Base-by-base conservation (phyloP, 2,797 vertebrate species). In the Simalia tracyae region DNA sequence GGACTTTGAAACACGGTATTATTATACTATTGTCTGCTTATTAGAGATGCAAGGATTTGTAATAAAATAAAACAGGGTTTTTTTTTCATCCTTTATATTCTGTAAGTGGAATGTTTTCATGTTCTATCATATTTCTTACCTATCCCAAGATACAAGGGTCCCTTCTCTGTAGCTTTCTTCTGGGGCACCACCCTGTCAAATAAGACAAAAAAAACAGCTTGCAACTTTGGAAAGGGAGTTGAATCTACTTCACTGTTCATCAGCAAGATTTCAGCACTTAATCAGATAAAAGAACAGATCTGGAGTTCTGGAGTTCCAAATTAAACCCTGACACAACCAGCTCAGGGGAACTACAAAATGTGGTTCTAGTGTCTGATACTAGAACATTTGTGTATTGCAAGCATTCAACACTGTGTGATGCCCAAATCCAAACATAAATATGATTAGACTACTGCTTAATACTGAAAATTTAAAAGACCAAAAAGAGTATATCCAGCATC, bases 121-220 rank as follows among this genome's bases (percentile, higher is more conserved):
- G 31, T 50, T n/a, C 92, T 92, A 64, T 59, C 94, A 57, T 0
- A 90, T 68, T 90, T 72, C 76, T 81, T 97, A 99, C 99, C 97
- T 98, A 88, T 97, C 97, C 97, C 98, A 98, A 89, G 97, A 96
- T 64, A 98, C 96, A 89, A 96, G 95, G 91, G 96, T 96, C 97
- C 97, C 97, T 97, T 98, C 98, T 96, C 97, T 98, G 91, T 96
- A 97, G 89, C 84, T 93, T 22, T 99, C 98, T 59, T 99, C 99
- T 93, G 98, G 96, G 96, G 97, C 98, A 89, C 98, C 98, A 92
- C 97, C 98, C 99, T 99, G 97, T 85, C 92, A 12, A 60, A 95
- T 93, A 63, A 93, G 94, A 92, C 91, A 95, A 28, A 92, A 24
- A 95, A 46, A 88, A 84, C 10, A 92, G 64, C 1, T 88, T 3